A percentile compares a stretch with the other conserved stretches of the same genome.
Evolutionary conservation across 2,113 vertebrate species (phyloP).

Genomic region (Cyanoliseus patagonus): DNA sequence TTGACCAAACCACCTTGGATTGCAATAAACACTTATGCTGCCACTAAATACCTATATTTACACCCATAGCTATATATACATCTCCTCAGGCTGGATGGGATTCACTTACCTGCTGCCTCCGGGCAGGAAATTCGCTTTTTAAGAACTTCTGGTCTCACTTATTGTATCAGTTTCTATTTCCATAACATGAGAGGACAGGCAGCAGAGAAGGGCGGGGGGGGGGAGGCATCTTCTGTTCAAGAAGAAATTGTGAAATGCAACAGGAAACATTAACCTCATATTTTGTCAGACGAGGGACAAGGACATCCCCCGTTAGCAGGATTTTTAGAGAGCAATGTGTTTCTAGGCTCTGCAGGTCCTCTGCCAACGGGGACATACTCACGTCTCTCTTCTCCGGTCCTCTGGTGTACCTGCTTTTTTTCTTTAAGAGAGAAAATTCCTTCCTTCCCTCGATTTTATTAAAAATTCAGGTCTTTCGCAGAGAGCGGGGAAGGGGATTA

Average conservation of each 20-base stretch:
- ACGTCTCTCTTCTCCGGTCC: background rate
- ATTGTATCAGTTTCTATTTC: constrained; percentile 74
- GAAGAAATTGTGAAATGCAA: background rate
- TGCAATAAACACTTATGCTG: background rate
- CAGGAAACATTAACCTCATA: constrained; percentile 52
- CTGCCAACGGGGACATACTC: background rate
- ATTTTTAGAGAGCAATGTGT: background rate
- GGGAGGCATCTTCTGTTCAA: constrained; percentile 20
- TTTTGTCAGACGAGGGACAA: background rate
- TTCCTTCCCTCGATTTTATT: constrained; percentile 19
- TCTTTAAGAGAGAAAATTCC: background rate
- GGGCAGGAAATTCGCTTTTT: constrained; percentile 65
- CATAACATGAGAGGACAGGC: constrained; percentile 69
- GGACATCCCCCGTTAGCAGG: background rate
- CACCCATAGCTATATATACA: constrained; percentile 9
- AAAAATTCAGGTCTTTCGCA: background rate
- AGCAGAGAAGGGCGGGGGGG: background rate
- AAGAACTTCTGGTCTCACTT: constrained; percentile 68
- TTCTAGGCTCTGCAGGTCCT: background rate
- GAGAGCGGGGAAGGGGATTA: background rate
- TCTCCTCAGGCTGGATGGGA: background rate
- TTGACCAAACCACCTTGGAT: background rate
- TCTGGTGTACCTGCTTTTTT: background rate
- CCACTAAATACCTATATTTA: constrained; percentile 30
- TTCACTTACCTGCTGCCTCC: constrained; percentile 68